Percentiles rank a stretch among this genome's conserved stretches.
phyloP scores from a whole-genome alignment of 2,888 invertebrate species.

The Hydrotaea cyrtoneurina region DNA sequence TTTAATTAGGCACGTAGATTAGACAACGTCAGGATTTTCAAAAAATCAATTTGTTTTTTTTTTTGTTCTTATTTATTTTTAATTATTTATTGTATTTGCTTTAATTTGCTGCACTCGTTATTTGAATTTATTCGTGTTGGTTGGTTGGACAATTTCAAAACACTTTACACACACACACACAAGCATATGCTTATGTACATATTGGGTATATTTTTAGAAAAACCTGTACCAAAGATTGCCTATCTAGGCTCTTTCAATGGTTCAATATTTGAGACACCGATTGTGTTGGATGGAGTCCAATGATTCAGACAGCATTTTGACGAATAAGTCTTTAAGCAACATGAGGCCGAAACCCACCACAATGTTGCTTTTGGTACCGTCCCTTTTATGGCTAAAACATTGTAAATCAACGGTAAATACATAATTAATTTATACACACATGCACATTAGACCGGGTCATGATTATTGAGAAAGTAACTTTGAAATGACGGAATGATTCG shows the following conservation, averaged over 20 bases:
- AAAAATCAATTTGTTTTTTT: no score
- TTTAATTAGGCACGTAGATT: no score
- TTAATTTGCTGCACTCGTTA: neutral
- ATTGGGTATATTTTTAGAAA: neutral
- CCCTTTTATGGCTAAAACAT: constrained; percentile 30
- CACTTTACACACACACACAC: neutral
- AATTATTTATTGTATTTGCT: no score
- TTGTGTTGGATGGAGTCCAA: neutral
- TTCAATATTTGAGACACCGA: neutral
- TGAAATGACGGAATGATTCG: no score
- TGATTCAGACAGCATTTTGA: constrained; percentile 14
- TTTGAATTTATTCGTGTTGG: no score
- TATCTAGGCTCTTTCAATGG: neutral
- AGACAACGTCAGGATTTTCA: no score
- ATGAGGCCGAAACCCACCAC: constrained; percentile 31
- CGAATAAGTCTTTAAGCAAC: constrained; percentile 1
- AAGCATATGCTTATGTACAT: neutral
- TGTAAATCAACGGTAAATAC: constrained; percentile 18
- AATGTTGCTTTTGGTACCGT: neutral
- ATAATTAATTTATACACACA: neutral
- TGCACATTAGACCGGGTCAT: neutral
- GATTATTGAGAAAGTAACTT: no score
- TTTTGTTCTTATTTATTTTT: no score
- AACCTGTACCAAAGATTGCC: constrained; percentile 1
- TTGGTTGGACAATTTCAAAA: no score